Evolutionary conservation across 1,140 invertebrate species (phyloP), one percentile per base, ranked within the genome.

Genomic region (Drosophila pandora): DNA sequence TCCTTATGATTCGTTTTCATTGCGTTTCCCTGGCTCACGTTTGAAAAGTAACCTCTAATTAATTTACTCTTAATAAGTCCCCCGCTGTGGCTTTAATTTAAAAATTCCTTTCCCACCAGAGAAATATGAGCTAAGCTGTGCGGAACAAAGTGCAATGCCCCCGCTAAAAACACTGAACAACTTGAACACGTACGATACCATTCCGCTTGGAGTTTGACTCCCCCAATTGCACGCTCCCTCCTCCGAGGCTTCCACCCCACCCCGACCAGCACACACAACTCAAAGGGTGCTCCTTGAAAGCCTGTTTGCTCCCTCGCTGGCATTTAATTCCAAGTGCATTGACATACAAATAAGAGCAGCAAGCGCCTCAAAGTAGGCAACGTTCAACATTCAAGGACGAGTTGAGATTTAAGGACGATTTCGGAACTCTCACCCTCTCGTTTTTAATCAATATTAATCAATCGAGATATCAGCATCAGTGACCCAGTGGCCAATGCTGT

Each of bases 291-390:
- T 45, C 37, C 63, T 64, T 45, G 34, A 22, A 67, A 62, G 47
- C 22, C 17, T 39, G 60, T 22, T 67, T 52, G 34, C 32, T 59
- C 34, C 55, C 43, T 63, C 43, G 59, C 37, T 64, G 65, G 41
- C 58, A 79, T 80, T 85, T 85, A 79, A 58, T 64, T 78, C 65
- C 62, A 82, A 88, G 77, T 87, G 75, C 83, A 83, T 79, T 87
- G 83, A 87, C 83, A 87, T 73, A 87, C 67, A 87, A 87, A 85
- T 54, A 76, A 76, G 82, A 75, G 74, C 74, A 70, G 62, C 22
- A 5, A 58, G 55, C 62, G 56, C 75, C 55, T 59, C 69, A 73
- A 87, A 87, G 77, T 71, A 75, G 74, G 78, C 82, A 87, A 75
- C 52, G 58, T 57, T 78, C 75, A 79, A 68, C 39, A 48, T 55